phyloP scores from a whole-genome alignment of 2,113 vertebrate species.

The Bos indicus region DNA sequence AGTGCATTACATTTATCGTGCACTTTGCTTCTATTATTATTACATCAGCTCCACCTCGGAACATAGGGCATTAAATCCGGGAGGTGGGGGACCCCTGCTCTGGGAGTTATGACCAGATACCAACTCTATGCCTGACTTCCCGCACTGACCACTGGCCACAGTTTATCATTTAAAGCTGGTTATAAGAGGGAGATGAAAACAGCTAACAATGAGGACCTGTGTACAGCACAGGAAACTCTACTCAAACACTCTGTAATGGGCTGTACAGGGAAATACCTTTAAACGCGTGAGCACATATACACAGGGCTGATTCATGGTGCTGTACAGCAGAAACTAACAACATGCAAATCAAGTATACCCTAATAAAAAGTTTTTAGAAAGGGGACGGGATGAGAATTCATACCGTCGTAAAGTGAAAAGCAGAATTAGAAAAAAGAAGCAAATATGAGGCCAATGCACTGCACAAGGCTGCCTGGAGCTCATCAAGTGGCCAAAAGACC shows the following conservation, averaged over 20 bases:
- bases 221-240: neutral
- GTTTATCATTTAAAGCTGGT: neutral
- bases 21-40: neutral
- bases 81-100: neutral
- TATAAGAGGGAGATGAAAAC: neutral
- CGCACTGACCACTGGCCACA: neutral
- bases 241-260: neutral
- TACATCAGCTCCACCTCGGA: neutral
- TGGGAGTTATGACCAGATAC: neutral
- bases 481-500: neutral
- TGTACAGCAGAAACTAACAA: neutral
- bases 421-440: neutral
- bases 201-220: neutral
- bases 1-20: neutral
- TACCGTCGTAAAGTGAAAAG: neutral
- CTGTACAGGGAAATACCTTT: neutral
- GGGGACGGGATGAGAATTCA: neutral
- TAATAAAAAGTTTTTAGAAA: neutral
- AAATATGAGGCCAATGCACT: fast-evolving
- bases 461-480: neutral
- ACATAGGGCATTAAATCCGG: neutral
- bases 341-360: neutral
- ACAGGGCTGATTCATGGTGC: neutral
- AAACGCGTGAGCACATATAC: neutral
- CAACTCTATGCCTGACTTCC: neutral